Conservation (phyloP, 1,140 invertebrate species). For the Amyelois transitella region DNA sequence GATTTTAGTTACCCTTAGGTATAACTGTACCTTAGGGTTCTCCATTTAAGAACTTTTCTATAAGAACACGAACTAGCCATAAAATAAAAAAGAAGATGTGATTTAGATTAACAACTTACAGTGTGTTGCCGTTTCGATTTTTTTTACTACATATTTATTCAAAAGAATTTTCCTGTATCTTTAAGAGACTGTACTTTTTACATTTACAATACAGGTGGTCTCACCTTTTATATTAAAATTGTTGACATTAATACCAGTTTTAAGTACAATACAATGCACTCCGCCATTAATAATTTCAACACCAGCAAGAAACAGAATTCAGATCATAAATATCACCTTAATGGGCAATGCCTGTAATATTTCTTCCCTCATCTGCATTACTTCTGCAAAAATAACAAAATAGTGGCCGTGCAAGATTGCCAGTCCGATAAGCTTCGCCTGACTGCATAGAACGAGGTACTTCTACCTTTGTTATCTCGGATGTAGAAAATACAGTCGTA, state of each 20-base stretch:
- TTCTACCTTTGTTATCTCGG: conserved; percentile 40
- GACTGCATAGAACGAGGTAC: conserved; percentile 48
- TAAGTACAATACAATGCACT: background rate
- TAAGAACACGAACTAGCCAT: too few relatives aligned
- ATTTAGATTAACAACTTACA: too few relatives aligned
- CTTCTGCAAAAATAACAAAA: conserved; percentile 60
- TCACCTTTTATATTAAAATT: too few relatives aligned
- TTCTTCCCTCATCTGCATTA: conserved; percentile 54
- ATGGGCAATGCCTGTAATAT: conserved; percentile 45
- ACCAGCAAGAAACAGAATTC: conserved; percentile 30
- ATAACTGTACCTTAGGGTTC: too few relatives aligned
- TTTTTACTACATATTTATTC: too few relatives aligned
- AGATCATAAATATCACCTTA: conserved; percentile 38
- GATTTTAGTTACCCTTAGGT: too few relatives aligned
- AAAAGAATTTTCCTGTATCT: too few relatives aligned
- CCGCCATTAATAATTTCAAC: conserved; percentile 47
- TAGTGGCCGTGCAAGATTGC: conserved; percentile 45
- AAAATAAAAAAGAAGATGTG: too few relatives aligned
- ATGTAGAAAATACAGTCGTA: conserved; percentile 41
- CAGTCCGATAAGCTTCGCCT: conserved; percentile 37
- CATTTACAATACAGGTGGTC: too few relatives aligned
- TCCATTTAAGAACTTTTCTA: too few relatives aligned
- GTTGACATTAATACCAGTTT: background rate
- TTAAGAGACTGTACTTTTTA: too few relatives aligned
- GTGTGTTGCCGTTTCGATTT: too few relatives aligned